phyloP scores from a whole-genome alignment of 1,140 invertebrate genomes.

The Formica selysi region DNA sequence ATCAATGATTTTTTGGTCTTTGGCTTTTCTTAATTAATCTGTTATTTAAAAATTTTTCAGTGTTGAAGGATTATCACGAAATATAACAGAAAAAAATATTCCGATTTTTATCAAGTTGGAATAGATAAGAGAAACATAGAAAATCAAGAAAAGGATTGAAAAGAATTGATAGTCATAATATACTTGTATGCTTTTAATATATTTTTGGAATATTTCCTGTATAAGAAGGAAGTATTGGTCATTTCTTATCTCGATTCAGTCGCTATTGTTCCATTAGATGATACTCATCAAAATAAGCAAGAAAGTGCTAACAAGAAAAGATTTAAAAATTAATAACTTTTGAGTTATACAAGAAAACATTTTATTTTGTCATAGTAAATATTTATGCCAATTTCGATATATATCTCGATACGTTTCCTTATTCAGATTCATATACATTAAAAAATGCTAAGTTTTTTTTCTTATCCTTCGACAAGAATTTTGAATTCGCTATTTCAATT shows the following conservation, averaged over 20 bases:
- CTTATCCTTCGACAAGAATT: too few species aligned
- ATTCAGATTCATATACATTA: too few species aligned
- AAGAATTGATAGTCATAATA: background rate
- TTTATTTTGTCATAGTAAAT: too few species aligned
- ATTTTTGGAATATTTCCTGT: background rate
- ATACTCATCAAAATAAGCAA: too few species aligned
- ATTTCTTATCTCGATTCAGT: slow-evolving; percentile 1
- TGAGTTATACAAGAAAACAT: too few species aligned
- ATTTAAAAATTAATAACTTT: too few species aligned
- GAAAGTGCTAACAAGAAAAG: too few species aligned
- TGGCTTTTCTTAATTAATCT: background rate
- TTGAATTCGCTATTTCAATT: too few species aligned
- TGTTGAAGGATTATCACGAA: background rate
- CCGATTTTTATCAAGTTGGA: background rate
- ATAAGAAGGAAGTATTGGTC: background rate
- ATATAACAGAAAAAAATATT: background rate
- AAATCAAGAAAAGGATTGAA: background rate
- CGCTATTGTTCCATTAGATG: slow-evolving; percentile 36
- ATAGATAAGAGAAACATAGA: background rate
- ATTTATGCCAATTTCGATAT: too few species aligned
- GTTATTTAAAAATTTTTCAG: background rate
- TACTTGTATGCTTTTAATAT: background rate
- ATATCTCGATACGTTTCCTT: too few species aligned
- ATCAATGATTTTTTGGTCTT: background rate
- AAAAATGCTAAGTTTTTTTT: too few species aligned